Conservation (phyloP, 2,113 vertebrate genomes). For the Hypocryptadius cinnamomeus region DNA sequence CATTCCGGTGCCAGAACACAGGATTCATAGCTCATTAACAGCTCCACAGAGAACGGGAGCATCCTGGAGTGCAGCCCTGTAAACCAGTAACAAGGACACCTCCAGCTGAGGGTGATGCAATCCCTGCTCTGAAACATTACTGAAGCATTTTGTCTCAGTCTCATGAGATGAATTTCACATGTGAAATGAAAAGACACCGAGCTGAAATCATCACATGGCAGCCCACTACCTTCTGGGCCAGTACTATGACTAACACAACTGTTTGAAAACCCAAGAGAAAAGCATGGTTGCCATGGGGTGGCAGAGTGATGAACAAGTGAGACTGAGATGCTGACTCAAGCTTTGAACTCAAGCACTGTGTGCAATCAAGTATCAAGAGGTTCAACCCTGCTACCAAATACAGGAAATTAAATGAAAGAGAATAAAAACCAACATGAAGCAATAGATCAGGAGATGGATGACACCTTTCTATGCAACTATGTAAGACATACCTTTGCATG, state of each 20-base stretch:
- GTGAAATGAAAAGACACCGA: not conserved
- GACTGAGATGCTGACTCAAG: not conserved
- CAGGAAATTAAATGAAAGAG: not conserved
- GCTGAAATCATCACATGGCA: not conserved
- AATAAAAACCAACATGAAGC: not conserved
- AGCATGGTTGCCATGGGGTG: not conserved
- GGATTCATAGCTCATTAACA: not conserved
- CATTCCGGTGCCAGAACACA: not conserved
- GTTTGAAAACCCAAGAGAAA: not conserved
- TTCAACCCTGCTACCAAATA: not conserved
- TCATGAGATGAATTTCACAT: not conserved
- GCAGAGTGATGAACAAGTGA: not conserved
- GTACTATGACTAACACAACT: not conserved
- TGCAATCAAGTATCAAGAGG: not conserved
- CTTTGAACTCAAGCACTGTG: not conserved
- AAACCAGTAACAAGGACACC: not conserved
- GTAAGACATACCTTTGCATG: fast-evolving
- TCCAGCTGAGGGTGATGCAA: not conserved
- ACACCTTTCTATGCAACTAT: not conserved
- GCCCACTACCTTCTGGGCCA: not conserved
- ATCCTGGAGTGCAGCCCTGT: not conserved
- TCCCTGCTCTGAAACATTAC: not conserved
- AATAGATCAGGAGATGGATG: not conserved
- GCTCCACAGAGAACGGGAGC: not conserved
- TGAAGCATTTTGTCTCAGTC: not conserved